phyloP scores from a whole-genome alignment of 2,113 vertebrate species.

The Microcebus griseorufus region DNA sequence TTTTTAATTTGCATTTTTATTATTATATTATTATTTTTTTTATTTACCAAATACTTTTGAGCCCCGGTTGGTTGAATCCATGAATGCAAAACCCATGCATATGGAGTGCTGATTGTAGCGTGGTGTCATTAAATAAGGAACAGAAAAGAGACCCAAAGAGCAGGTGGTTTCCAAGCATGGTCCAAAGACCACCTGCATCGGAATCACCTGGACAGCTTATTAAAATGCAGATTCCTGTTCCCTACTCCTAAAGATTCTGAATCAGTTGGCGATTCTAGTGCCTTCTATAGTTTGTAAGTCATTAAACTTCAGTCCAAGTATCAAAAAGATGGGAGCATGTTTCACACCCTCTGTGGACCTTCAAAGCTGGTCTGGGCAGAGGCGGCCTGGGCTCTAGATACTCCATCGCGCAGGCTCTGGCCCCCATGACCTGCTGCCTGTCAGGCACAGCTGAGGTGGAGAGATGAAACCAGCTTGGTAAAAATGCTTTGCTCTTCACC shows the following conservation, averaged over 20 bases:
- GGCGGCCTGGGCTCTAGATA: background rate
- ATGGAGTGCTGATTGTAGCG: background rate
- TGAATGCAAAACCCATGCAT: background rate
- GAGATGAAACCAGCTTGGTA: slow-evolving; percentile 45
- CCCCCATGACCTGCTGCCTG: background rate
- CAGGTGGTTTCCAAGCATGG: background rate
- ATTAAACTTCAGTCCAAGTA: background rate
- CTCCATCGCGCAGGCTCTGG: background rate
- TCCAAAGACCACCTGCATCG: background rate
- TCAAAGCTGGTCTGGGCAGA: background rate
- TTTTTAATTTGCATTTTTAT: background rate
- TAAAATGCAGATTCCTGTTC: background rate
- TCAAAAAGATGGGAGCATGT: background rate
- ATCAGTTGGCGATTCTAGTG: too few species aligned
- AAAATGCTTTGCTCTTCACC: slow-evolving; percentile 49
- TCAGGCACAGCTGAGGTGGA: background rate
- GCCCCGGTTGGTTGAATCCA: background rate
- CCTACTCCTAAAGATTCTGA: background rate
- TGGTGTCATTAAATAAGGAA: background rate
- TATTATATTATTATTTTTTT: background rate
- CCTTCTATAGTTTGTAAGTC: background rate
- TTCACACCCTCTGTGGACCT: background rate
- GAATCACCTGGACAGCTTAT: background rate
- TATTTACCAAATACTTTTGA: background rate
- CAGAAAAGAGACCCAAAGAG: background rate